A percentile compares a stretch with the other conserved stretches of the same genome.
Conservation (phyloP, 2,797 vertebrate species). For the Vireo griseus region DNA sequence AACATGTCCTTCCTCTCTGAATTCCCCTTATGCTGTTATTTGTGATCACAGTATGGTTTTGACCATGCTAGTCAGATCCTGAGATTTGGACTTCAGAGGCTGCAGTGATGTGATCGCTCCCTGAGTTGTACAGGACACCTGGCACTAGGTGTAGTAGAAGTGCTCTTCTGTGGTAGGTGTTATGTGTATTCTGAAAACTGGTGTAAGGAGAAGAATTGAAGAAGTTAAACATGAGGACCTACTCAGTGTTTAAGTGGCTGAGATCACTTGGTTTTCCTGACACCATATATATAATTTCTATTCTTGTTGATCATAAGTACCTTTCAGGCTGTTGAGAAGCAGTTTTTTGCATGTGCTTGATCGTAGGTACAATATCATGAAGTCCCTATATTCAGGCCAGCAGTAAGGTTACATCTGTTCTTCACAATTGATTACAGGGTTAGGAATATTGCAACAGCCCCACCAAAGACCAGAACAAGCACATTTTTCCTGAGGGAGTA, state of each 20-base stretch:
- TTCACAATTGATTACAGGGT: neutral
- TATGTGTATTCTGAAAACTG: neutral
- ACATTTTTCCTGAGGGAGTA: conserved; percentile 37
- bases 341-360: neutral
- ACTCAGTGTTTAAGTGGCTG: neutral
- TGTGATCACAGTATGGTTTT: neutral
- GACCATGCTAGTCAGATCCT: neutral
- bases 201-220: neutral
- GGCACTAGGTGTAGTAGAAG: neutral
- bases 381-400: neutral
- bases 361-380: neutral
- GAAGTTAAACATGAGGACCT: neutral
- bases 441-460: neutral
- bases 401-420: neutral
- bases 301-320: neutral
- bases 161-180: neutral
- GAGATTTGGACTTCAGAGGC: neutral
- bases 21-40: neutral
- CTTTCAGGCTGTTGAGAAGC: neutral
- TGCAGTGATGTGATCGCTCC: neutral
- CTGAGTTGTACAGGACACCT: neutral
- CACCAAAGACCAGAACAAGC: neutral
- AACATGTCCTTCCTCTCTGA: neutral
- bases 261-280: neutral
- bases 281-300: neutral